Evolutionary conservation across 2,797 vertebrate species (phyloP).

Genomic region (Poeciliopsis gracilis): DNA sequence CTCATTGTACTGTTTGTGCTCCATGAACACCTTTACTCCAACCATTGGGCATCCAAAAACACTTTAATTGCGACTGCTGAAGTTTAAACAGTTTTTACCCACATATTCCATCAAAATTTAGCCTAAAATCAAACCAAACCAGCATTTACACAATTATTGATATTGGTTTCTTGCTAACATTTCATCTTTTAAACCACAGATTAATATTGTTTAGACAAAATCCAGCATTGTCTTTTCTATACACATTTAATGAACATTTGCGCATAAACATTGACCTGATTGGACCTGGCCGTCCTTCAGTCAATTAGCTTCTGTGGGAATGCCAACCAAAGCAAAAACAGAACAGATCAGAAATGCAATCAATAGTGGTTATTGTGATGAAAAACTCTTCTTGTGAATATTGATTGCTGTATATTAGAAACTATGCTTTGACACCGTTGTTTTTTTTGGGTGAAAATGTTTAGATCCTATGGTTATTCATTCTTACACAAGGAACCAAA

Average conservation of each 20-base stretch:
- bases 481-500: background rate
- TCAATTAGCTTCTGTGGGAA: background rate
- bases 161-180: background rate
- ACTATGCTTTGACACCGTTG: background rate
- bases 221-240: background rate
- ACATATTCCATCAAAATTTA: background rate
- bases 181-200: background rate
- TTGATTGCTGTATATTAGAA: background rate
- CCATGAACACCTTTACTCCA: background rate
- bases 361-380: background rate
- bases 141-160: background rate
- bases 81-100: background rate
- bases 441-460: background rate
- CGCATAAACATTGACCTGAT: too few relatives aligned
- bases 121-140: background rate
- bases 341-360: background rate
- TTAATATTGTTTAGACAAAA: background rate
- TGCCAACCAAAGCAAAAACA: background rate
- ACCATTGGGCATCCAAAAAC: background rate
- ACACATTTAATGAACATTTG: background rate
- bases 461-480: background rate
- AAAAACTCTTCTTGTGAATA: background rate
- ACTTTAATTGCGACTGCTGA: background rate
- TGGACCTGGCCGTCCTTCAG: background rate
- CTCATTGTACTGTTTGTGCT: background rate